Conservation (phyloP, 2,888 invertebrate species). For the Acrocyrtus sp. region DNA sequence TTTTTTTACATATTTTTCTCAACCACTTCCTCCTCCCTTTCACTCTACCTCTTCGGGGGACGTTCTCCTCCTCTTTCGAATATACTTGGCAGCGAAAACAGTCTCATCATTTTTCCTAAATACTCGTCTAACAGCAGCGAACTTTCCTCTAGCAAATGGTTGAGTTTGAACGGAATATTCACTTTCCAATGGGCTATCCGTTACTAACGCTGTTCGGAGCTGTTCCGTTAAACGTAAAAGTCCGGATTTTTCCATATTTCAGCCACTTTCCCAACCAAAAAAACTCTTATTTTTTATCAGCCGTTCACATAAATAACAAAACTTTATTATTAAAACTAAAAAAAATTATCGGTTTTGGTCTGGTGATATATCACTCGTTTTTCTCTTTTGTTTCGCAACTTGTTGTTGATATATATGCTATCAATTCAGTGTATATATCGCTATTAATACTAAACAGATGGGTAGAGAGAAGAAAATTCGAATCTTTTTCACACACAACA, state of each 20-base stretch:
- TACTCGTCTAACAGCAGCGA: conserved; percentile 93
- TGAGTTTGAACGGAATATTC: conserved; percentile 84
- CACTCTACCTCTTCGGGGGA: conserved; percentile 60
- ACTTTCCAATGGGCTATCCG: conserved; percentile 78
- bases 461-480: too few relatives aligned
- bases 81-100: conserved; percentile 96
- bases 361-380: too few relatives aligned
- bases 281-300: too few relatives aligned
- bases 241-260: conserved; percentile 67
- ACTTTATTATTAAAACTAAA: too few relatives aligned
- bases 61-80: conserved; percentile 88
- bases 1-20: background rate
- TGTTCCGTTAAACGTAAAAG: conserved; percentile 78
- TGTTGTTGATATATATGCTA: too few relatives aligned
- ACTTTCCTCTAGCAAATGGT: conserved; percentile 94
- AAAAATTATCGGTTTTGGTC: too few relatives aligned
- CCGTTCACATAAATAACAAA: too few relatives aligned
- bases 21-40: too few relatives aligned
- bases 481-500: too few relatives aligned
- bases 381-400: too few relatives aligned
- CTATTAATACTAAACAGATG: too few relatives aligned
- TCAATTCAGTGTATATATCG: too few relatives aligned
- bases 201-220: conserved; percentile 75
- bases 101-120: conserved; percentile 85
- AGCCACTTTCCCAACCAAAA: background rate